Evolutionary conservation across 2,888 invertebrate species (phyloP), one percentile per base, ranked within the genome.

Genomic region (Drosophila limbata): DNA sequence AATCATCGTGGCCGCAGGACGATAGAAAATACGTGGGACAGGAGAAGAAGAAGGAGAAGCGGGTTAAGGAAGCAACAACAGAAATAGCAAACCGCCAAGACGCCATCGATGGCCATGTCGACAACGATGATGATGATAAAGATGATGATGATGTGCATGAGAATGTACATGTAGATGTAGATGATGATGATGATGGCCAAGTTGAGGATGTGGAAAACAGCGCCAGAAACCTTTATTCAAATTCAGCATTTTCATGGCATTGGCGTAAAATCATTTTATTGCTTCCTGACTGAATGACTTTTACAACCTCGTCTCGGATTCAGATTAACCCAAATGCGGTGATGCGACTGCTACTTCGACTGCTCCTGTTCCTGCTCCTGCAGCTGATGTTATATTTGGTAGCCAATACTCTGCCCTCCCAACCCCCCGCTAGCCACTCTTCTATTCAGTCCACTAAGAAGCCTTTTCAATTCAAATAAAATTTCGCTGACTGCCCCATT

Each of bases 201-300:
- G 67, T 59, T 56, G 64, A 60, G 55, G 68, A 65, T 65, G 75
- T 70, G 63, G 62, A 59, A 79, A 64, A 69, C 57, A 72, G 55
- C 73, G 70, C 80, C 73, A 79, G 69, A 68, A 78, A 84, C 81
- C 86, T 87, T 85, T 85, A 85, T 85, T 87, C 85, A 85, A 85
- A 85, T 85, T 88, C 88, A 85, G 88, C 88, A 84, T 79, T 85
- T 85, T 84, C 88, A 81, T 85, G 79, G 84, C 85, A 87, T 74
- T 85, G 85, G 83, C 85, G 88, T 85, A 85, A 85, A 85, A 85
- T 87, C 79, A 87, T 87, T 85, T 85, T 85, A 85, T 85, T 85
- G 83, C 85, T 84, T 85, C 85, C 85, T 83, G 83, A 85, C 85
- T 83, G 83, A 83, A 83, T 83, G 86, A 83, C 83, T 83, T 83